phyloP scores from a whole-genome alignment of 2,888 invertebrate genomes.

The Nomada flava region DNA sequence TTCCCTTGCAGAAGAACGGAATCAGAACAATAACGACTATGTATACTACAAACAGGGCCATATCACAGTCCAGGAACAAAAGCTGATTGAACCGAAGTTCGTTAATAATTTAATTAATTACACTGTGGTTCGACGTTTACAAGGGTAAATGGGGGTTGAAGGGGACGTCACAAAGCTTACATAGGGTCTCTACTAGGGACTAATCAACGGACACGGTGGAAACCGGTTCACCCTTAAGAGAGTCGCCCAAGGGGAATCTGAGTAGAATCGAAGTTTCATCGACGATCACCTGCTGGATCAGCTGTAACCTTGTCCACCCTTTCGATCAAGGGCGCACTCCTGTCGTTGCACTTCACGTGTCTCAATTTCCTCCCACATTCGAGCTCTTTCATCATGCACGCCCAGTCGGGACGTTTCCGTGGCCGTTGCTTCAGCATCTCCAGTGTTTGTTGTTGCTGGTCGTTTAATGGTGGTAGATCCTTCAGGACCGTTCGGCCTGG shows the following conservation, averaged over 20 bases:
- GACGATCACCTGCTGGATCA: slow-evolving; percentile 79
- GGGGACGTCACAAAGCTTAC: slow-evolving; percentile 12
- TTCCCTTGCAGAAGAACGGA: slow-evolving; percentile 2
- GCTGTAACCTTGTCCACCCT: slow-evolving; percentile 81
- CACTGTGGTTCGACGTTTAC: slow-evolving; percentile 16
- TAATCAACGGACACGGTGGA: slow-evolving; percentile 28
- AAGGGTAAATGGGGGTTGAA: neutral
- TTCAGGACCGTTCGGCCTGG: slow-evolving; percentile 84
- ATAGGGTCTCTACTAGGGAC: slow-evolving; percentile 16
- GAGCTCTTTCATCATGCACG: slow-evolving; percentile 96
- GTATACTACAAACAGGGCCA: slow-evolving; percentile 46
- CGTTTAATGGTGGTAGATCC: slow-evolving; percentile 85
- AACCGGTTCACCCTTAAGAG: slow-evolving; percentile 24
- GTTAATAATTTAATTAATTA: slow-evolving; percentile 49
- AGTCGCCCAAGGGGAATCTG: slow-evolving; percentile 33
- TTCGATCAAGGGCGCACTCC: slow-evolving; percentile 84
- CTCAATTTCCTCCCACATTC: slow-evolving; percentile 91
- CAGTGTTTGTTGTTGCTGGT: slow-evolving; percentile 88
- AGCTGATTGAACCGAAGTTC: slow-evolving; percentile 34
- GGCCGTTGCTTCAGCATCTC: slow-evolving; percentile 91
- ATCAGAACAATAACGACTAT: slow-evolving; percentile 46
- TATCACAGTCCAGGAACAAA: slow-evolving; percentile 39
- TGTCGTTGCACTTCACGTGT: slow-evolving; percentile 94
- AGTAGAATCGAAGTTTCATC: slow-evolving; percentile 55
- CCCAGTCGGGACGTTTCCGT: slow-evolving; percentile 94